These are phyloP conservation scores for Zaprionus camerounensis DNA, from an alignment of 1,140 invertebrate genomes.

Conservation along the genomic window DNA sequence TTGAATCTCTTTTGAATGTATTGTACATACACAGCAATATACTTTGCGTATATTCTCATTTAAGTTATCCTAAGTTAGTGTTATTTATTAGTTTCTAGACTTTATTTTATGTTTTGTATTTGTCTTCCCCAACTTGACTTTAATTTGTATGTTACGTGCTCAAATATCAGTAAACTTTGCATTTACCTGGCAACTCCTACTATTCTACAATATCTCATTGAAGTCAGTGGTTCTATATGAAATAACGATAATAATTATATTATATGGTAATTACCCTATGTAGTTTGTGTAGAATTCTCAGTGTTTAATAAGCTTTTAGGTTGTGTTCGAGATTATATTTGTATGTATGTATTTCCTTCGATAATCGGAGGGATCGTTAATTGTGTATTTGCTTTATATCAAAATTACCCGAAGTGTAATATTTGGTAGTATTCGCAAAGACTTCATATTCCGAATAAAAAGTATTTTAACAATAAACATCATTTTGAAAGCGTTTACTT, in stretches of 20 bases:
- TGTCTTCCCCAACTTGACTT: conserved; percentile 61
- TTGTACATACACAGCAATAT: conserved; percentile 29
- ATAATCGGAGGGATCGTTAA: conserved; percentile 7
- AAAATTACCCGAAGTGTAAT: conserved; percentile 26
- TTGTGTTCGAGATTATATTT: conserved; percentile 58
- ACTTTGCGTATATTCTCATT: conserved; percentile 26
- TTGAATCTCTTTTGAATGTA: conserved; percentile 14
- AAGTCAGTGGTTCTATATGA: conserved; percentile 15
- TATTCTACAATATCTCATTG: conserved; percentile 12
- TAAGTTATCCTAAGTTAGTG: conserved; percentile 43
- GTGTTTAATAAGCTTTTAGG: conserved; percentile 40
- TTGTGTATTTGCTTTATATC: conserved; percentile 25
- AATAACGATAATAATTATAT: conserved; percentile 4
- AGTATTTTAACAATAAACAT: conserved; percentile 36
- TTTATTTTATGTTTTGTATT: conserved; percentile 30
- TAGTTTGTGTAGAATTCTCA: conserved; percentile 6
- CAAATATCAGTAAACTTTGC: conserved; percentile 43
- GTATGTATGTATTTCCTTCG: neutral
- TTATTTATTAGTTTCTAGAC: conserved; percentile 39
- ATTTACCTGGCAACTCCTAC: conserved; percentile 49
- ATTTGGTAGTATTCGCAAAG: conserved; percentile 16
- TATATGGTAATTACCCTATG: neutral
- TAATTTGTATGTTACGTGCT: conserved; percentile 15
- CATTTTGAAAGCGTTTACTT: neutral
- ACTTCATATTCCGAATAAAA: conserved; percentile 48